Evolutionary conservation across 1,140 invertebrate genomes (phyloP).

Genomic region (Chrysomallon squamiferum): DNA sequence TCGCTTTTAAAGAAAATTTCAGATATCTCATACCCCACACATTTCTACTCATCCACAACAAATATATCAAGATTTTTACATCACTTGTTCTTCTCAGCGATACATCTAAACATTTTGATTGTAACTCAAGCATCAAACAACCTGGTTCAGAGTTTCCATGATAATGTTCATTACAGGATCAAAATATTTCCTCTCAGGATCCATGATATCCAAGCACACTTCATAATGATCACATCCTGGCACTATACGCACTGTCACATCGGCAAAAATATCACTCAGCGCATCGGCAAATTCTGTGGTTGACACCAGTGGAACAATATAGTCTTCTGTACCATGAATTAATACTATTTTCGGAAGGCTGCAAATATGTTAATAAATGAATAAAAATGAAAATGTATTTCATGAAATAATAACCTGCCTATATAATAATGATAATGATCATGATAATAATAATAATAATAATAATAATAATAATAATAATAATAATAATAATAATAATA

Average conservation of each 20-base stretch:
- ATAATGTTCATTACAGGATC: slow-evolving; percentile 48
- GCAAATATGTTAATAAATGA: slow-evolving; percentile 25
- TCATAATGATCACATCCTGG: slow-evolving; percentile 57
- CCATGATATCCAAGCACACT: slow-evolving; percentile 56
- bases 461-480: too few species aligned
- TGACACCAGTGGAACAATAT: slow-evolving; percentile 48
- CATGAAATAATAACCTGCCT: too few species aligned
- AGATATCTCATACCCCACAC: too few species aligned
- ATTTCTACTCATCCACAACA: too few species aligned
- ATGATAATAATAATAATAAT: too few species aligned
- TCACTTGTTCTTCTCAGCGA: too few species aligned
- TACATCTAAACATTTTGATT: too few species aligned
- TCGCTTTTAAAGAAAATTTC: too few species aligned
- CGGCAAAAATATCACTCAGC: slow-evolving; percentile 36
- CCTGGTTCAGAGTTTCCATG: slow-evolving; percentile 40
- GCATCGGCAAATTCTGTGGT: slow-evolving; percentile 42
- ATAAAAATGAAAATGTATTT: not conserved
- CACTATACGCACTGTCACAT: slow-evolving; percentile 48
- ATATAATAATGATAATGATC: too few species aligned
- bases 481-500: too few species aligned
- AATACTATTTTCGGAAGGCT: slow-evolving; percentile 55
- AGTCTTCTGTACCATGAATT: slow-evolving; percentile 55
- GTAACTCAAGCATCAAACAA: slow-evolving; percentile 21
- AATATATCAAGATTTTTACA: too few species aligned
- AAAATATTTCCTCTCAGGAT: slow-evolving; percentile 38